Evolutionary conservation across 2,113 vertebrate genomes (phyloP).

Genomic region (Cyanoliseus patagonus): DNA sequence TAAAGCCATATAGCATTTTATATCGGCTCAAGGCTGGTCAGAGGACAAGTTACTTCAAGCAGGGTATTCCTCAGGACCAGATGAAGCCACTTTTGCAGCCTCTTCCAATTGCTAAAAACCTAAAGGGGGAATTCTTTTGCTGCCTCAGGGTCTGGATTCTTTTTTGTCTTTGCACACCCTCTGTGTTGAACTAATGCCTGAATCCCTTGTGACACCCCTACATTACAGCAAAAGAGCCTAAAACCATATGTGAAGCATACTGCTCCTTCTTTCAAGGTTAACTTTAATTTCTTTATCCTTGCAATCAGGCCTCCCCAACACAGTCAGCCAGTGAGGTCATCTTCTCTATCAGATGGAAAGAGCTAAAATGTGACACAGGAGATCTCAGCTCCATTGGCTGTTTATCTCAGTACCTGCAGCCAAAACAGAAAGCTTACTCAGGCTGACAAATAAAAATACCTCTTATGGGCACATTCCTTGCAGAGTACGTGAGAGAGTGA

Average conservation of each 20-base stretch:
- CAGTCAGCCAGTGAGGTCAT: constrained; percentile 42
- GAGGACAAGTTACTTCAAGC: neutral
- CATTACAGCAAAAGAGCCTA: neutral
- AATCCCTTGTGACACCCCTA: neutral
- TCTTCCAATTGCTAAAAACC: neutral
- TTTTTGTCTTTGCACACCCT: neutral
- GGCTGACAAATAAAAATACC: constrained; percentile 58
- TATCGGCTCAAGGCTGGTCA: neutral
- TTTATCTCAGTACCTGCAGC: constrained; percentile 55
- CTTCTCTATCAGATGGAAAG: constrained; percentile 51
- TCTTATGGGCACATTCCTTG: constrained; percentile 53
- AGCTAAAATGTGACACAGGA: constrained; percentile 50
- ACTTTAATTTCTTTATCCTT: constrained; percentile 16
- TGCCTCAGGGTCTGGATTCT: neutral
- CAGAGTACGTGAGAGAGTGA: neutral
- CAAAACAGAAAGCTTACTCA: constrained; percentile 47
- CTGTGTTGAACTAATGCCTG: neutral
- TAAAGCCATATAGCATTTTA: neutral
- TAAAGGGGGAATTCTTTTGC: neutral
- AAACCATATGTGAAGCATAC: neutral
- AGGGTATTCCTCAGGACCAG: neutral
- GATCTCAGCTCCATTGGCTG: constrained; percentile 32
- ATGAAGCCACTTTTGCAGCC: neutral
- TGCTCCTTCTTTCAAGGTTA: constrained; percentile 39
- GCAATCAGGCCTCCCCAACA: constrained; percentile 11